Evolutionary conservation across 1,140 invertebrate genomes (phyloP), one percentile per base, ranked within the genome.

Genomic region (Bombus huntii): DNA sequence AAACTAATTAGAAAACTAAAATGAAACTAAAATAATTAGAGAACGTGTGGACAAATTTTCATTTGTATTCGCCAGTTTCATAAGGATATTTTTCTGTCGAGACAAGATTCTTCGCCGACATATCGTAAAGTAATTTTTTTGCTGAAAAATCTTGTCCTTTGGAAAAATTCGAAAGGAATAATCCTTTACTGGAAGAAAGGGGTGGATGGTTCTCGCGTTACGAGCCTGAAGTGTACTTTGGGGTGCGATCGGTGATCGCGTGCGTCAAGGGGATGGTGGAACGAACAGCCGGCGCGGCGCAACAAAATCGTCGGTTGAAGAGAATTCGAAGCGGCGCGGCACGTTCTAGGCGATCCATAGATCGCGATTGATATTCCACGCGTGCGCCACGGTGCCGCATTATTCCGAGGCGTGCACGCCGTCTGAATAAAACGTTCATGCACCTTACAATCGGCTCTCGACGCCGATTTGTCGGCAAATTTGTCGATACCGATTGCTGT

Each of bases 401-500:
- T 87, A 83, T 83, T 84, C 75, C 73, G 74, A 44, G 81, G 57
- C 65, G 70, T 57, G 72, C 80, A 82, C 72, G 83, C 78, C 83
- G 77, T 0, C 77, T 71, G 83, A 85, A 85, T 85, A 81, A 85
- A 85, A 39, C 72, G 22, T 1, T 8, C n/a, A 39, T 66, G 53
- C 77, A 71, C 68, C 78, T 85, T 66, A 42, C 68, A 34, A 83
- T 53, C 62, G 59, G 28, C 59, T 65, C 42, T 77, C 34, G 13
- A 25, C 37, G 34, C 34, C 86, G 70, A 80, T 91, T 85, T 85
- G 83, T 91, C 87, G 85, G 39, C 80, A 84, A 91, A 92, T 92
- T 89, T 90, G 81, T 90, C 84, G 83, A 53, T 82, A 86, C 81
- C 77, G 87, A 88, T 78, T 34, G 73, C 44, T 47, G 42, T 44